Evolutionary conservation across 2,113 vertebrate species (phyloP).

Genomic region (Hippopotamus amphibius): DNA sequence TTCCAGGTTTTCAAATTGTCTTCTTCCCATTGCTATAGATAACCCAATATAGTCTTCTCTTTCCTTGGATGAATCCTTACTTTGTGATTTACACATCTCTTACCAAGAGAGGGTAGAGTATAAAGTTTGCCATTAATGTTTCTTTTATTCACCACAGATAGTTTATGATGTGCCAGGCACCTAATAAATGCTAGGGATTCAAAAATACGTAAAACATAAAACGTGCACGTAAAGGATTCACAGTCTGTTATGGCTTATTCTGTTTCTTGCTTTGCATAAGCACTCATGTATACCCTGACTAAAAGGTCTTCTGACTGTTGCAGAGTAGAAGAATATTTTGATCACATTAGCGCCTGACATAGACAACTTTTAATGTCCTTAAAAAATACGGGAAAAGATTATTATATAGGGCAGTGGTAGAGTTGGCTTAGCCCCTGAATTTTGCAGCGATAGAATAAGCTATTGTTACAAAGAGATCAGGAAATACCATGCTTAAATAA

Average conservation of each 20-base stretch:
- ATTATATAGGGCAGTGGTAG: not conserved
- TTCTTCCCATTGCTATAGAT: not conserved
- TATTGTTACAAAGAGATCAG: not conserved
- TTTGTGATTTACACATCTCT: not conserved
- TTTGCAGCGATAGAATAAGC: not conserved
- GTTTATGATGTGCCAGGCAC: not conserved
- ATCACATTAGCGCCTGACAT: not conserved
- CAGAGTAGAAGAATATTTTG: not conserved
- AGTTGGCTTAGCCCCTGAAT: not conserved
- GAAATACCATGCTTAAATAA: constrained; percentile 35
- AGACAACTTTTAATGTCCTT: constrained; percentile 16
- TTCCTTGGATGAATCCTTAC: constrained; percentile 7
- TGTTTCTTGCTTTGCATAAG: not conserved
- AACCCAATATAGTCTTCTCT: not conserved
- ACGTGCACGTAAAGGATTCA: not conserved
- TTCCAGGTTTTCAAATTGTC: constrained; percentile 11
- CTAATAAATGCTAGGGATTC: constrained; percentile 12
- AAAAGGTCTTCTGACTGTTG: not conserved
- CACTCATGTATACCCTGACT: not conserved
- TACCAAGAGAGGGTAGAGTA: not conserved
- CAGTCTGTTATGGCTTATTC: not conserved
- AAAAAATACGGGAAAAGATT: not conserved
- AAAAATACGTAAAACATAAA: constrained; percentile 1
- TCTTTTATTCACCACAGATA: not conserved
- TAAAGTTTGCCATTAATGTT: not conserved